Evolutionary conservation across 2,797 vertebrate species (phyloP), one percentile per base, ranked within the genome.

Genomic region (Rhodeus uyekii): DNA sequence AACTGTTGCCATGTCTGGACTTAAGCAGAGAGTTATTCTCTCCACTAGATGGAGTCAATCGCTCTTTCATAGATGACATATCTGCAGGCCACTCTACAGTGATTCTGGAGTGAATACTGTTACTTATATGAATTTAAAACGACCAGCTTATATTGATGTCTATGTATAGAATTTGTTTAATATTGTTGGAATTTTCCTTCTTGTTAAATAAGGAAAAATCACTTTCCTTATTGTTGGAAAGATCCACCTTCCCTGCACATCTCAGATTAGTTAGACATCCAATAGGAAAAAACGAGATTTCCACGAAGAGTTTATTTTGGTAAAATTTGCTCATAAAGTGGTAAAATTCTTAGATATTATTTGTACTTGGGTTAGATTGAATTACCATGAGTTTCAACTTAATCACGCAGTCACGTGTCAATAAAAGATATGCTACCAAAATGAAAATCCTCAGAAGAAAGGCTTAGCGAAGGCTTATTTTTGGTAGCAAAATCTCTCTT

Each of bases 21-120:
- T 42, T 13, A 36, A 9, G 5, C 12, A 36, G 46, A 81, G 18
- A 74, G 42, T 36, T 12, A 8, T 32, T 18, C 46, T 83, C 42
- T 68, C 85, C 88, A 86, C 86, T 86, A 89, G 88, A 86, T 87
- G 87, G 88, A 29, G 87, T 81, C 36, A 75, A 78, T 67, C 27
- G 18, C 71, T 78, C 60, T 85, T 29, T n/a, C 39, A 36, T 48
- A 19, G 24, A 29, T 8, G 19, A 36, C 14, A 10, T 68, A 18
- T 7, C 24, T 44, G 12, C 34, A 44, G 13, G 34, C 6, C 32
- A 34, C 53, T 74, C 69, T 32, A 68, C 16, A 63, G 29, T 22
- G 44, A 58, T 68, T 75, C 44, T 22, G 3, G 14, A 63, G 29
- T n/a, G 14, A 46, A 72, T 2, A 34, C 13, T 60, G 18, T 79